Evolutionary conservation across 35 echinoderm and acorn worm genomes (phyloP).

Genomic region (Eucidaris tribuloides): DNA sequence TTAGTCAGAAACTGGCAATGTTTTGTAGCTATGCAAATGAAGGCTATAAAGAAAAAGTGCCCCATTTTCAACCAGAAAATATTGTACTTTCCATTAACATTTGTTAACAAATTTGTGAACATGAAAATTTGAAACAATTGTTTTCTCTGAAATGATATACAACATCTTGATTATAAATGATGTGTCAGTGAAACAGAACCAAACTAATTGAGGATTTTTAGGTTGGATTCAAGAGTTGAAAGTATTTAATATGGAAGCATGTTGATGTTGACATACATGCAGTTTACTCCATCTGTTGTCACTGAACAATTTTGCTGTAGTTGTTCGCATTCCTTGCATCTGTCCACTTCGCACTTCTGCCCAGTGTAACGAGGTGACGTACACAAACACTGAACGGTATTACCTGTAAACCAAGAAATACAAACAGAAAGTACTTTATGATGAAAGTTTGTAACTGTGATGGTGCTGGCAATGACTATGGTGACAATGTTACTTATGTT

Average conservation of each 20-base stretch:
- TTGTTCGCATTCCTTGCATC: neutral
- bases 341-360: neutral
- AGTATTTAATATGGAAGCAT: neutral
- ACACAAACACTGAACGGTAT: conserved; percentile 7
- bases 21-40: no score
- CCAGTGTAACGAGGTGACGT: neutral
- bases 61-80: no score
- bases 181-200: neutral
- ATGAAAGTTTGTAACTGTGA: neutral
- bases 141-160: neutral
- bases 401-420: neutral
- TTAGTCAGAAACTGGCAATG: no score
- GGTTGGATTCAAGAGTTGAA: neutral
- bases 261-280: conserved; percentile 12
- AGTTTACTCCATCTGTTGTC: neutral
- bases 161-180: neutral
- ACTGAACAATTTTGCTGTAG: neutral
- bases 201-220: neutral
- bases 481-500: neutral
- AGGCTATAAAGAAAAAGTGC: no score
- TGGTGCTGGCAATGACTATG: neutral
- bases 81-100: no score
- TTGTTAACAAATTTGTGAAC: no score
- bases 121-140: no score
- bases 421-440: neutral